phyloP scores from a whole-genome alignment of 2,888 invertebrate species.

The Oegoconia quadripuncta region DNA sequence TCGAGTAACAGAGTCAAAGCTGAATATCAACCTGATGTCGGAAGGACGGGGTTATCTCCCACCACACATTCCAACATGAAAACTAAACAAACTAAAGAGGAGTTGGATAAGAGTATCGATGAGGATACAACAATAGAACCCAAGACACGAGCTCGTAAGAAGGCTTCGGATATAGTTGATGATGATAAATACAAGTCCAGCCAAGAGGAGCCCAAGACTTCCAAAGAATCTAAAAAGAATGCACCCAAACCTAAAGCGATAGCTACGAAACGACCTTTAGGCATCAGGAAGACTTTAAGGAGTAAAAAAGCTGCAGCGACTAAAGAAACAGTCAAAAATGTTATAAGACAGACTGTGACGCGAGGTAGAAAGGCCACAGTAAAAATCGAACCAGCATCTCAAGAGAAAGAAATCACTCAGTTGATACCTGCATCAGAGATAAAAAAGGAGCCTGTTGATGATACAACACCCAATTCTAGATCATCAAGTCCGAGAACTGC shows the following conservation, averaged over 20 bases:
- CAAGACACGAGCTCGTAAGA: constrained; percentile 71
- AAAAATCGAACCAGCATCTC: constrained; percentile 52
- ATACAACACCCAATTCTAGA: constrained; percentile 58
- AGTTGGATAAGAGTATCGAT: constrained; percentile 65
- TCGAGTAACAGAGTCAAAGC: constrained; percentile 37
- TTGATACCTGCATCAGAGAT: constrained; percentile 67
- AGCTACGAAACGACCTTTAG: constrained; percentile 66
- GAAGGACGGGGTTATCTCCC: constrained; percentile 63
- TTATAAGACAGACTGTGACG: constrained; percentile 49
- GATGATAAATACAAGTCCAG: constrained; percentile 56
- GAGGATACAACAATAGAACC: constrained; percentile 65
- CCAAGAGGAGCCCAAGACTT: constrained; percentile 67
- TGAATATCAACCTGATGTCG: constrained; percentile 68
- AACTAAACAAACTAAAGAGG: constrained; percentile 72
- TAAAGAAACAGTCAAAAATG: constrained; percentile 61
- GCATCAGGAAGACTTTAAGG: constrained; percentile 66
- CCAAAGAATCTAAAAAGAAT: constrained; percentile 64
- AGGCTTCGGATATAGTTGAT: constrained; percentile 60
- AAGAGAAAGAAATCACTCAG: constrained; percentile 57
- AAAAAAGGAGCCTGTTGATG: constrained; percentile 68
- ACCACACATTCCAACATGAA: constrained; percentile 77
- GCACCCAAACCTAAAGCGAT: constrained; percentile 59
- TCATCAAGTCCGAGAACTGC: constrained; percentile 72
- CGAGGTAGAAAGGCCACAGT: constrained; percentile 57
- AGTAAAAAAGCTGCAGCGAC: constrained; percentile 56